Base-by-base conservation (phyloP, 2,888 invertebrate genomes). In the Trissolcus brochymenae region DNA sequence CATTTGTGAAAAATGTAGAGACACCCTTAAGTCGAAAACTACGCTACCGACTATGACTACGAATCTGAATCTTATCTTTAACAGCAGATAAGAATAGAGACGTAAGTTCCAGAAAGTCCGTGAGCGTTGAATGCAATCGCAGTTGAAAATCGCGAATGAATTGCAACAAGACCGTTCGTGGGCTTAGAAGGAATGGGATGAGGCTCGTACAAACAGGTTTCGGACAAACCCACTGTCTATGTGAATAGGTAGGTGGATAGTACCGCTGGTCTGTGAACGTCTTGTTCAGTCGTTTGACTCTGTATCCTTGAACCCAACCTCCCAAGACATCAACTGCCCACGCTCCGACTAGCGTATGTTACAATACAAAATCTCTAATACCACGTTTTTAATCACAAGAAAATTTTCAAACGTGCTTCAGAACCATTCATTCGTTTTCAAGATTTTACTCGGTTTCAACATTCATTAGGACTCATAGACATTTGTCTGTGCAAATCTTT, bases 241-340 rank as follows among this genome's bases (percentile, higher is more conserved):
- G 76, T 76, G 78, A 78, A 75, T 76, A 78, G 76, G 74, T 78
- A 75, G 74, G 76, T 74, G 73, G 74, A 70, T 70, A 60, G 56
- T 61, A 41, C 56, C 29, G 59, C 40, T 60, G 53, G 54, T 21
- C 59, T 65, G 57, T 67, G 54, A 50, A 60, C 62, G 54, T 70
- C 40, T 46, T 35, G 66, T 62, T 65, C 75, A 25, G 17, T 59
- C 51, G 46, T 65, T 29, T 54, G 19, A 16, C 43, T 65, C 65
- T 40, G 59, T 66, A 78, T 79, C 79, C 79, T 79, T 79, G 79
- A 79, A 79, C 76, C 73, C 76, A 76, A 79, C 60, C 71, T 65
- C 56, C 41, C 29, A 55, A 74, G 68, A 61, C 64, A 68, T 60
- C 61, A 65, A 72, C 72, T 65, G 55, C 76, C 70, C 57, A 76